Conservation (phyloP, 53 echinoderm and acorn worm genomes). For the Holothuria leucospilota region DNA sequence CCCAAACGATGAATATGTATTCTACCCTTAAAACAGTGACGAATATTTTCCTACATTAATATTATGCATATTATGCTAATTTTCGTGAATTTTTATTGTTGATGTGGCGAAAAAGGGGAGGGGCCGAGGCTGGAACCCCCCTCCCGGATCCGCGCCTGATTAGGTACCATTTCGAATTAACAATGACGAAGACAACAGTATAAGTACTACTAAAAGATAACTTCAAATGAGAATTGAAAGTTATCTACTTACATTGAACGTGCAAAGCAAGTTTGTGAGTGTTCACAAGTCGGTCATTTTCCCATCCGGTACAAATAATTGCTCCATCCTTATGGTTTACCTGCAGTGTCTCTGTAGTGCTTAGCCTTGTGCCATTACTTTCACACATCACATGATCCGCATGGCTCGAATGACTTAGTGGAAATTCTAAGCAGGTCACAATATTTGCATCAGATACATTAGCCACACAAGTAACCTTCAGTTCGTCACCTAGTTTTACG, state of each 20-base stretch:
- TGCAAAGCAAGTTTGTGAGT: constrained; percentile 13
- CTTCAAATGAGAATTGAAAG: neutral
- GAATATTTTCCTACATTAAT: too few relatives aligned
- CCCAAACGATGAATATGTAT: too few relatives aligned
- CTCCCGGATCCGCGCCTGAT: too few relatives aligned
- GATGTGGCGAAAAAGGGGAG: too few relatives aligned
- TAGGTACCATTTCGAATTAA: neutral
- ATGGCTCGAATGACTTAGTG: neutral
- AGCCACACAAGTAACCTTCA: neutral
- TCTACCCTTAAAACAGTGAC: too few relatives aligned
- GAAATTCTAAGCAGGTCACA: constrained; percentile 18
- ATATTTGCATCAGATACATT: neutral
- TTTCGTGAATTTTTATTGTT: too few relatives aligned
- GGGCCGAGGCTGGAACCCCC: too few relatives aligned
- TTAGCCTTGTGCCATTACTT: neutral
- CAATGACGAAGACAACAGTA: neutral
- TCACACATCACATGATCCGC: neutral
- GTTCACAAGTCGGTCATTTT: neutral
- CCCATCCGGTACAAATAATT: constrained; percentile 4
- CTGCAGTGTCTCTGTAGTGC: neutral
- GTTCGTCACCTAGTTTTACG: neutral
- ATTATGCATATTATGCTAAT: too few relatives aligned
- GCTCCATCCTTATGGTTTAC: constrained; percentile 36
- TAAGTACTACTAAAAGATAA: neutral
- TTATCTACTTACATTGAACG: neutral